phyloP scores from a whole-genome alignment of 2,113 vertebrate species.

The Oenanthe oenanthe region DNA sequence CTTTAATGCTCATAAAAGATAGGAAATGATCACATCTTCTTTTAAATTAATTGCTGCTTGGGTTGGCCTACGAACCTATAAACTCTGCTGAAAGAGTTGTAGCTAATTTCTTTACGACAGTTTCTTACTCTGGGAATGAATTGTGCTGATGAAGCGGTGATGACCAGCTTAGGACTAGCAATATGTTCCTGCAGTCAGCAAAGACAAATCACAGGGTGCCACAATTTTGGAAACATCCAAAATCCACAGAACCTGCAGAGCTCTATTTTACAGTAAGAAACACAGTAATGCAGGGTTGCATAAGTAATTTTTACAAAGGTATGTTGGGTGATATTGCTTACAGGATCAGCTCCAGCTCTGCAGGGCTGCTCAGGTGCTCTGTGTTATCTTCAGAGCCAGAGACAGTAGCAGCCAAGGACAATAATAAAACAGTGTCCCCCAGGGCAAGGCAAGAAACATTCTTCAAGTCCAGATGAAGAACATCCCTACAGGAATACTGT shows the following conservation, averaged over 20 bases:
- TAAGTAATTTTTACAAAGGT: background rate
- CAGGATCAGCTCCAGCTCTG: background rate
- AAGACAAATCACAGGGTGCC: conserved; percentile 19
- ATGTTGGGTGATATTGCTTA: background rate
- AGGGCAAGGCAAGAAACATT: background rate
- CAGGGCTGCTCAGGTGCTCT: background rate
- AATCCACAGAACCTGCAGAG: background rate
- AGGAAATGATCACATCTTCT: conserved; percentile 71
- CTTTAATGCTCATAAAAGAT: conserved; percentile 61
- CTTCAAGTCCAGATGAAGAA: background rate
- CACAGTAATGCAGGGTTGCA: accelerated
- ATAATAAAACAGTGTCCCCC: background rate
- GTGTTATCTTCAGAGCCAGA: background rate
- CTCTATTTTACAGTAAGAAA: background rate
- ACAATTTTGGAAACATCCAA: background rate
- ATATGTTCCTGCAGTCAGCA: conserved; percentile 36
- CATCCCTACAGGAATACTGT: background rate
- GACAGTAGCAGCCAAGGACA: background rate
- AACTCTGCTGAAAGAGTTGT: conserved; percentile 50
- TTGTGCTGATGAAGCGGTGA: conserved; percentile 38
- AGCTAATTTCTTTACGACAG: conserved; percentile 37
- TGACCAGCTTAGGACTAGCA: background rate
- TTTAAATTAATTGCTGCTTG: conserved; percentile 60
- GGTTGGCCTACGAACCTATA: conserved; percentile 46
- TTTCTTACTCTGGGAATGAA: conserved; percentile 22